Base-by-base conservation (phyloP, 2,113 vertebrate species). In the Kryptolebias marmoratus region DNA sequence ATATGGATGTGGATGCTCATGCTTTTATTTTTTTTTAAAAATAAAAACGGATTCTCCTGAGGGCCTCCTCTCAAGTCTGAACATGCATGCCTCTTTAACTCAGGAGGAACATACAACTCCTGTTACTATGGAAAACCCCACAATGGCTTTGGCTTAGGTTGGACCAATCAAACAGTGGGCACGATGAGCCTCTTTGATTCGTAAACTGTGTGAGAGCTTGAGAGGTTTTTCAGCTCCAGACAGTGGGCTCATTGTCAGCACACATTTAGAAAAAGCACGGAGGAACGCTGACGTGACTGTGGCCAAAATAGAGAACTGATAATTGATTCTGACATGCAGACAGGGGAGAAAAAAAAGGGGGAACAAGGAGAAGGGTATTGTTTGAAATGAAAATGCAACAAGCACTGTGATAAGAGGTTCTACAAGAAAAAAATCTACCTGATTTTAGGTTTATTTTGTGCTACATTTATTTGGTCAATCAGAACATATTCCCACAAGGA, bases 221-320 rank as follows among this genome's bases (percentile, higher is more conserved):
- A 73, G 75, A 78, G 64, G 44, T 31, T 66, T 63, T 48, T 86
- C 32, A 64, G 59, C 55, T 67, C 59, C 67, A 81, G 18, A 90
- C 88, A 91, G 78, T 87, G 77, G 81, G 70, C 52, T 71, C 80
- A 81, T 84, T 91, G 90, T 91, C 78, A 80, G 70, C 78, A 86
- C 75, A 82, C 77, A 79, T 64, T 77, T 12, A 56, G 48, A 62
- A 87, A 42, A 87, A 42, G 74, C 53, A 79, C 36, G 59, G 11
- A 66, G 66, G 63, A 79, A 79, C 62, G 45, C 0, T 27, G 44
- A 65, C 62, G 36, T 32, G 49, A 18, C 70, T 56, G 60, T 47
- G 66, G 68, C 27, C 36, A 50, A 73, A 74, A 77, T 15, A 73
- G 60, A 79, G 64, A 81, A 81, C 57, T 77, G 58, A 79, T 77